Evolutionary conservation across 2,888 invertebrate genomes (phyloP).

Genomic region (Minunthozetes semirufus): DNA sequence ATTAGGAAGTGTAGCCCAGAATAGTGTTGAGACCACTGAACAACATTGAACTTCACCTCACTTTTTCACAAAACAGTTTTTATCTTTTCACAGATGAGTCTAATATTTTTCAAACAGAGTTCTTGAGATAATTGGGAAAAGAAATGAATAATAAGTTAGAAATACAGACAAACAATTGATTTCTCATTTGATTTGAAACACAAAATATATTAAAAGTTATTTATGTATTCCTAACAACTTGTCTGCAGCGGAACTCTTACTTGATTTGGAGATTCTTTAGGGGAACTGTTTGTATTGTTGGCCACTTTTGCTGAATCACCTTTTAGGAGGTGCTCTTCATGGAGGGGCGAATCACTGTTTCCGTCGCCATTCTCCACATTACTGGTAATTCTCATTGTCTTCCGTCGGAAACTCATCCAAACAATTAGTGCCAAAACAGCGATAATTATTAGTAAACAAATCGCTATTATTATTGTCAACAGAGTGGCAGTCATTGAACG

Average conservation of each 20-base stretch:
- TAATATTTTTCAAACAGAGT: not conserved
- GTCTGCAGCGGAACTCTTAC: conserved; percentile 25
- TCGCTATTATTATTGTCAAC: not conserved
- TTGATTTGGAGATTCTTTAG: conserved; percentile 24
- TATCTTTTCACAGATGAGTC: not conserved
- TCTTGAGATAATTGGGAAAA: not conserved
- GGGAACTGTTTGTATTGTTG: not conserved
- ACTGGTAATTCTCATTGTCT: conserved; percentile 25
- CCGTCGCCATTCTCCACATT: not conserved
- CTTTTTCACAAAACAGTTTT: not conserved
- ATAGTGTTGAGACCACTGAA: not conserved
- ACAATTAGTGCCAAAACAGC: not conserved
- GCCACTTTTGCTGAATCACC: conserved; percentile 9
- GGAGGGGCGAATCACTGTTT: conserved; percentile 18
- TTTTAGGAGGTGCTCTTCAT: conserved; percentile 18
- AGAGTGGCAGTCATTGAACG: not conserved
- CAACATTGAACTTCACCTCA: not conserved
- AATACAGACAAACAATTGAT: too few relatives aligned
- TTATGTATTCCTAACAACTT: conserved; percentile 1
- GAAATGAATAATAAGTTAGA: conserved; percentile 1
- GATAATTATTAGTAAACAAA: conserved; percentile 11
- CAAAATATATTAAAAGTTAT: not conserved
- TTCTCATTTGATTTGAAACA: too few relatives aligned
- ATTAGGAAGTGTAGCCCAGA: too few relatives aligned
- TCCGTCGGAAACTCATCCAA: conserved; percentile 18